phyloP scores from a whole-genome alignment of 2,797 vertebrate genomes.

The Cercopithecus hamlyni region DNA sequence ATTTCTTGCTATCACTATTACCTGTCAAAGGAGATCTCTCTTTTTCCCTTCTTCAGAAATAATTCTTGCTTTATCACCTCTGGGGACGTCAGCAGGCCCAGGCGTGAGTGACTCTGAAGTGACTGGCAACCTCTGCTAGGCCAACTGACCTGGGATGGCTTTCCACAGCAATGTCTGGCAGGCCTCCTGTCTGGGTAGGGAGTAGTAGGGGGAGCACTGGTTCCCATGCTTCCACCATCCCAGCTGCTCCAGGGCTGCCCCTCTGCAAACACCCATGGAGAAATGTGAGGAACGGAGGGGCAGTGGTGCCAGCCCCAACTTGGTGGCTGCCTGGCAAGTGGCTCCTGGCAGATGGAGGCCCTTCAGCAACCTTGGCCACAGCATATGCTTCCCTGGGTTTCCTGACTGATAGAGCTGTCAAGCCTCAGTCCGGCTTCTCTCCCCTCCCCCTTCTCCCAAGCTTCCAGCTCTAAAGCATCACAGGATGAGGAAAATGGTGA shows the following conservation, averaged over 20 bases:
- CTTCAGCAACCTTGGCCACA: neutral
- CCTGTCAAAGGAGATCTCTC: neutral
- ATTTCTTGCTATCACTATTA: neutral
- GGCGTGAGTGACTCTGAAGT: neutral
- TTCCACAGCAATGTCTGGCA: neutral
- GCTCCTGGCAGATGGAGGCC: slow-evolving; percentile 67
- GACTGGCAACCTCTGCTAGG: neutral
- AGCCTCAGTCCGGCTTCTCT: neutral
- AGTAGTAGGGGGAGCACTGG: neutral
- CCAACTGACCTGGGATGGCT: neutral
- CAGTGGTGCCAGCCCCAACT: neutral
- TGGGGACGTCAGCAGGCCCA: neutral
- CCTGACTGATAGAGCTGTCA: slow-evolving; percentile 68
- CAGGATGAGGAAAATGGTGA: neutral
- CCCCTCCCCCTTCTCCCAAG: neutral
- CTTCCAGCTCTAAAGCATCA: neutral
- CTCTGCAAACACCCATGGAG: neutral
- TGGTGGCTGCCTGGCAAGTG: slow-evolving; percentile 38
- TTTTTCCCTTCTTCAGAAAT: neutral
- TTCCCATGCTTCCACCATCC: too few species aligned
- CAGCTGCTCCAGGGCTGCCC: neutral
- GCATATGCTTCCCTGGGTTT: slow-evolving; percentile 20
- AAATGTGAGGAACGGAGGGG: neutral
- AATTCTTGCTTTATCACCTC: neutral
- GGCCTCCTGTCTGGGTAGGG: neutral